Conservation (phyloP, 2,113 vertebrate genomes). For the Gymnobelideus leadbeateri region DNA sequence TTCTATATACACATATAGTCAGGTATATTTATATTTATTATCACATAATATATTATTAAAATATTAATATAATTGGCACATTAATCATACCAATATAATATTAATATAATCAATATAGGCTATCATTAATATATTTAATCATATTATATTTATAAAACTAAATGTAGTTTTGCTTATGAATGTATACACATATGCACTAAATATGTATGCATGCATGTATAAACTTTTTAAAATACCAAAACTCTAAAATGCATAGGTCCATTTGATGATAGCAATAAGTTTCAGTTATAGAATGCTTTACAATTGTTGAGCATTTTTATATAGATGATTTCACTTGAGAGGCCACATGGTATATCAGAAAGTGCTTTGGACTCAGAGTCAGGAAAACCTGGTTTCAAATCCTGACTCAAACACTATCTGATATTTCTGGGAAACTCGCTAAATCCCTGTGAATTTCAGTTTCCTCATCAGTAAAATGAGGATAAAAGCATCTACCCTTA, state of each 20-base stretch:
- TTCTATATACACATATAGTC: background rate
- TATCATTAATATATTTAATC: no score
- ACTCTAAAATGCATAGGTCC: background rate
- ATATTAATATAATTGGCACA: no score
- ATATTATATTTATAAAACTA: background rate
- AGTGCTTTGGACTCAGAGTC: background rate
- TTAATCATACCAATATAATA: no score
- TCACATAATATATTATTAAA: no score
- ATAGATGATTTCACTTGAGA: background rate
- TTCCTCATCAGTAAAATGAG: background rate
- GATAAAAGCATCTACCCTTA: background rate
- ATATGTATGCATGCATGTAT: background rate
- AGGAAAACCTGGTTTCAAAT: background rate
- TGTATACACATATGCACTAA: background rate
- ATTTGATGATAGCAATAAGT: background rate
- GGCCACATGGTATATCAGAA: background rate
- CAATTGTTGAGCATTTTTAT: background rate
- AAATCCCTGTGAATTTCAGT: background rate
- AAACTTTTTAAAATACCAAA: background rate
- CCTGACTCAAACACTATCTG: background rate
- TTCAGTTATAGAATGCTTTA: no score
- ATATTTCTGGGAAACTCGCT: background rate
- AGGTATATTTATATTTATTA: background rate
- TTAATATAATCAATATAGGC: no score
- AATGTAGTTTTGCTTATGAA: background rate